phyloP scores from a whole-genome alignment of 2,113 vertebrate species.

The Alethe diademata region DNA sequence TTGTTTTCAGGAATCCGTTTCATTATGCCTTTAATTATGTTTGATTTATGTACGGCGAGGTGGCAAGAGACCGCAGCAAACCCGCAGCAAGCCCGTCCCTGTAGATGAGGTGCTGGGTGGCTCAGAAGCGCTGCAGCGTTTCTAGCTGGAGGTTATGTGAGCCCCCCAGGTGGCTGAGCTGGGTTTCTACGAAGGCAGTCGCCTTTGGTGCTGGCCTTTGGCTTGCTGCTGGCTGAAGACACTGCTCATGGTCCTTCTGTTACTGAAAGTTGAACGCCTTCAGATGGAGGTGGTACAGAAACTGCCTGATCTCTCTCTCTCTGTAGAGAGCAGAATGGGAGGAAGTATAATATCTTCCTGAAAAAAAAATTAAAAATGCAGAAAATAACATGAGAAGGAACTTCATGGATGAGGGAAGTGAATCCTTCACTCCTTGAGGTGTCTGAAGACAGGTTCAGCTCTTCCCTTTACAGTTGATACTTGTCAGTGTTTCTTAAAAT shows the following conservation, averaged over 20 bases:
- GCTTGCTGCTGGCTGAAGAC: neutral
- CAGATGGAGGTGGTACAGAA: neutral
- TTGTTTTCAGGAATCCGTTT: conserved; percentile 38
- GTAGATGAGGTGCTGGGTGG: neutral
- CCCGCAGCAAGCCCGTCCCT: neutral
- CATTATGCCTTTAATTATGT: conserved; percentile 36
- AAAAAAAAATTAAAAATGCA: neutral
- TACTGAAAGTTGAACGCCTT: neutral
- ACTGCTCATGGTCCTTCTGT: accelerated
- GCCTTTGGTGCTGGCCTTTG: neutral
- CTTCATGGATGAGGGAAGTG: neutral
- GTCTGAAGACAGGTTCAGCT: neutral
- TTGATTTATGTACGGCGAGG: neutral
- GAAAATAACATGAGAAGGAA: neutral
- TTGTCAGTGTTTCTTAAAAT: neutral
- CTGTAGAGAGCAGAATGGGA: neutral
- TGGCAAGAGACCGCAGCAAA: conserved; percentile 15
- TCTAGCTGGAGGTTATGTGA: neutral
- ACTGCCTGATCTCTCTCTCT: neutral
- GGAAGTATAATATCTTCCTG: neutral
- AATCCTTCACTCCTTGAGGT: accelerated
- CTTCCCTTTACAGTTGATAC: neutral
- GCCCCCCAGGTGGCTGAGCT: neutral
- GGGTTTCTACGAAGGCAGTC: neutral
- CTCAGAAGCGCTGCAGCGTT: neutral